A percentile compares a stretch with the other conserved stretches of the same genome.
Conservation (phyloP, 2,888 invertebrate genomes). For the Phyllotreta striolata region DNA sequence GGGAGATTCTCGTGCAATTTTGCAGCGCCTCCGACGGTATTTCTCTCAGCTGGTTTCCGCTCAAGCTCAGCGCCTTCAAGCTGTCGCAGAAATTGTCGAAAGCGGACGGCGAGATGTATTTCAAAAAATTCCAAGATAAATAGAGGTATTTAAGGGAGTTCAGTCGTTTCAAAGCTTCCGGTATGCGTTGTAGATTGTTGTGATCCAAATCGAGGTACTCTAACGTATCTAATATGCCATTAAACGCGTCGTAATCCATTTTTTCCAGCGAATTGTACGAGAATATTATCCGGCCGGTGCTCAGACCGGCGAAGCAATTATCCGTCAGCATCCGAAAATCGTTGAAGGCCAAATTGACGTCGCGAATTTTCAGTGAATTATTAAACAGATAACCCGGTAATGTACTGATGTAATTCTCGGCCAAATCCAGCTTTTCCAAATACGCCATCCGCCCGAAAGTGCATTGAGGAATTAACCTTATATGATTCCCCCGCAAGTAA, state of each 20-base stretch:
- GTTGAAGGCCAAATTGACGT: slow-evolving; percentile 84
- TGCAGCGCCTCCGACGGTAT: slow-evolving; percentile 76
- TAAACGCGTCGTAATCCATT: slow-evolving; percentile 77
- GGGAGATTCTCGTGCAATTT: slow-evolving; percentile 79
- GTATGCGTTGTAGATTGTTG: slow-evolving; percentile 76
- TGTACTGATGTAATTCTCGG: slow-evolving; percentile 80
- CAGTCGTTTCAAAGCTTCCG: slow-evolving; percentile 73
- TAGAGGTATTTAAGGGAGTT: slow-evolving; percentile 80
- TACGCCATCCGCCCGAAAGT: slow-evolving; percentile 59
- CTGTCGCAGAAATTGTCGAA: slow-evolving; percentile 67
- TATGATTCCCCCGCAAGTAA: slow-evolving; percentile 73
- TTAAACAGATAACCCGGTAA: slow-evolving; percentile 73
- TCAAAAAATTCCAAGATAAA: slow-evolving; percentile 80
- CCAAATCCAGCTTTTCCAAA: slow-evolving; percentile 83
- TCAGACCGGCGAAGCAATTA: slow-evolving; percentile 73
- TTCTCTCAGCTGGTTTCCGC: slow-evolving; percentile 79
- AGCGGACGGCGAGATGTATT: slow-evolving; percentile 69
- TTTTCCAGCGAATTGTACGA: slow-evolving; percentile 78
- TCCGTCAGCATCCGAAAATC: slow-evolving; percentile 74
- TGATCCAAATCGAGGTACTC: slow-evolving; percentile 86
- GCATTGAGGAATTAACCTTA: slow-evolving; percentile 64
- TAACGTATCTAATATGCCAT: slow-evolving; percentile 76
- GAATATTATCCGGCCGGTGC: slow-evolving; percentile 78
- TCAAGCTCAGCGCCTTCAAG: slow-evolving; percentile 79
- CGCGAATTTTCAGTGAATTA: slow-evolving; percentile 76